Conservation (phyloP, 2,797 vertebrate genomes). For the Tolypeutes matacus region DNA sequence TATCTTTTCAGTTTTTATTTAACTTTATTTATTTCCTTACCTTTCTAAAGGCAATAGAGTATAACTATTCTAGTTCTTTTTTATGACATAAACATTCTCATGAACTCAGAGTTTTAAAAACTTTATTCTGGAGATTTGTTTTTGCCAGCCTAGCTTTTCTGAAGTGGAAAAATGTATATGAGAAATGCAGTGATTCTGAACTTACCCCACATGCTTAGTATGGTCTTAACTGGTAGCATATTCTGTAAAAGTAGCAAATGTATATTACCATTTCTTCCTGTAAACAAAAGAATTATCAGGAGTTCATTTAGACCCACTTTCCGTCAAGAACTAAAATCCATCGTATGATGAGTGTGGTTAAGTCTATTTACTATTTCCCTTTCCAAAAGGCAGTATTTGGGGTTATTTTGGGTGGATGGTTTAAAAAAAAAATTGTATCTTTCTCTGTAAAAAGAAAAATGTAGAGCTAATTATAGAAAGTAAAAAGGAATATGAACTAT, state of each 20-base stretch:
- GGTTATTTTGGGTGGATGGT: not conserved
- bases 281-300: not conserved
- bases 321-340: not conserved
- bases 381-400: not conserved
- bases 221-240: not conserved
- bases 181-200: not conserved
- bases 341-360: not conserved
- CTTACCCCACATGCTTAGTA: not conserved
- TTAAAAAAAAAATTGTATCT: not conserved
- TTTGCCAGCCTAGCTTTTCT: not conserved
- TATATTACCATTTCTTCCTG: not conserved
- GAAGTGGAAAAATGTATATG: not conserved
- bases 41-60: conserved; percentile 9
- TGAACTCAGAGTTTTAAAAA: not conserved
- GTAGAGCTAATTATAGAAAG: not conserved
- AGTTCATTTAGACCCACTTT: conserved; percentile 13
- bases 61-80: not conserved
- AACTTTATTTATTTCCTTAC: conserved; percentile 24
- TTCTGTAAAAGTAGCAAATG: not conserved
- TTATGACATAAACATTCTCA: not conserved
- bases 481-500: not conserved
- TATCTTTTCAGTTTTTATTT: not conserved
- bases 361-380: not conserved
- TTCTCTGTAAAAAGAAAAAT: not conserved
- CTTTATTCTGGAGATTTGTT: not conserved